Evolutionary conservation across 2,797 vertebrate genomes (phyloP).

Genomic region (Emydoidea blandingii): DNA sequence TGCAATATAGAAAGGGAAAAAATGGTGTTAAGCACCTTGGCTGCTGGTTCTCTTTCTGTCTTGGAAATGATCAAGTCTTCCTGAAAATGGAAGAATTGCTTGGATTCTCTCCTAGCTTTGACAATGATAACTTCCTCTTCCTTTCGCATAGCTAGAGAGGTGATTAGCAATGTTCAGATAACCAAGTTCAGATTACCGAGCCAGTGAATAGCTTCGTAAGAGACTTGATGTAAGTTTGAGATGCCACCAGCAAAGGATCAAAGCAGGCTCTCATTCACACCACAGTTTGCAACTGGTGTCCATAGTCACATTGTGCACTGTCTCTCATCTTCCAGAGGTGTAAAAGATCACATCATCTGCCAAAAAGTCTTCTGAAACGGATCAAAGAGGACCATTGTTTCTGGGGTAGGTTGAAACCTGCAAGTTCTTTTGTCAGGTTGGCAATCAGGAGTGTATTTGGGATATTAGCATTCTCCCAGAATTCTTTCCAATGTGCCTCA

Average conservation of each 20-base stretch:
- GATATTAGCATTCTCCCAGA: background rate
- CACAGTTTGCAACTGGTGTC: background rate
- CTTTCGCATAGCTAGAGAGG: background rate
- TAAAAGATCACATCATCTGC: background rate
- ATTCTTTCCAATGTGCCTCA: background rate
- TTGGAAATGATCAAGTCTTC: constrained; percentile 1
- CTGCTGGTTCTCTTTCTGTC: constrained; percentile 10
- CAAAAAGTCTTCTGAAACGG: background rate
- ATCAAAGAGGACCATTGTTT: background rate
- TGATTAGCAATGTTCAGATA: background rate
- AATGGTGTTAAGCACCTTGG: background rate
- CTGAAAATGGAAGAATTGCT: background rate
- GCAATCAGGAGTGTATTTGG: background rate
- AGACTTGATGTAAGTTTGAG: background rate
- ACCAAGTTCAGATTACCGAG: background rate
- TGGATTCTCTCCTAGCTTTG: background rate
- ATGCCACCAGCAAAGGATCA: background rate
- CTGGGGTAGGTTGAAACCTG: background rate
- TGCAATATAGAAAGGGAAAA: background rate
- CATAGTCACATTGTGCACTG: background rate
- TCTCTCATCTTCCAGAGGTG: background rate
- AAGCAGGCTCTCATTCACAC: background rate
- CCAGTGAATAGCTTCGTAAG: background rate
- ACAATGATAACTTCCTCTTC: background rate
- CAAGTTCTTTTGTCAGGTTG: background rate